A percentile compares a stretch with the other conserved stretches of the same genome.
phyloP scores from a whole-genome alignment of 2,113 vertebrate species.

The human (Homo sapiens) region GRCh38 chr11:127550501-127551000 shows the following conservation, averaged over 20 bases:
- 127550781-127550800: constrained; percentile 48
- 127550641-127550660: background rate
- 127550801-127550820: background rate
- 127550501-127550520: background rate
- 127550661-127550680: background rate
- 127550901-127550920: background rate
- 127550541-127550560: background rate
- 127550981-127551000: background rate
- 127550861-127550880: background rate
- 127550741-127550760: background rate
- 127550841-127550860: constrained; percentile 47
- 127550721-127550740: constrained; percentile 1
- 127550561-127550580: background rate
- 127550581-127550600: background rate
- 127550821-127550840: background rate
- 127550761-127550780: constrained; percentile 12
- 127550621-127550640: background rate
- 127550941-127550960: background rate
- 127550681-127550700: background rate
- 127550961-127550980: background rate
- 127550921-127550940: background rate
- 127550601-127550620: background rate
- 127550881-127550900: constrained; percentile 5
- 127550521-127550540: background rate
- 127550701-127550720: background rate